Evolutionary conservation across 2,113 vertebrate genomes (phyloP), one percentile per base, ranked within the genome.

Genomic region (Jacana jacana): DNA sequence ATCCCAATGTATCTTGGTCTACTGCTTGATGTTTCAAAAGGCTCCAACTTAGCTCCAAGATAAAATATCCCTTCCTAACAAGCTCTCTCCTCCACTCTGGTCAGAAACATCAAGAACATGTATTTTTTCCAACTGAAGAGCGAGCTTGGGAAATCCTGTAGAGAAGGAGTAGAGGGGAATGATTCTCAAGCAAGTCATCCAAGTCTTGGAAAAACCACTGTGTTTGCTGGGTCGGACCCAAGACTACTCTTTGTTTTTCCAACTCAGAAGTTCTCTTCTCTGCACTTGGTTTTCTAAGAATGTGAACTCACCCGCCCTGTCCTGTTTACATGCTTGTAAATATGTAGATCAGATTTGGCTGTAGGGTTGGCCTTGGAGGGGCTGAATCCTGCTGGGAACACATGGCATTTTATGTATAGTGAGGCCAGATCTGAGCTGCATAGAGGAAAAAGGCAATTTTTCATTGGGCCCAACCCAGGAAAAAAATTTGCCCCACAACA

Each of bases 221-320:
- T 81, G 61, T 89, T 81, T 91, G 91, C 83, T 94, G 95, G 94
- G 92, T 35, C 4, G 0, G 39, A 79, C 92, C 93, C 93, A 95
- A 91, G 89, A 75, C 91, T 64, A 60, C 75, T 94, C 55, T 81
- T 97, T 96, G 95, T 95, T 97, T 96, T 94, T 95, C 89, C 95
- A 93, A 33, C 88, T 92, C 86, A 88, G 82, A 96, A 92, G 90
- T 93, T 91, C 91, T 95, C 89, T 96, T 95, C 95, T 93, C 78
- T 42, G 77, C 79, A 65, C 81, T 94, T 86, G 76, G 93, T 95
- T 97, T 96, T 97, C 95, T 92, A 97, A 97, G 96, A 97, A 97
- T 96, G 96, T 95, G 96, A 94, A 97, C 96, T 96, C 91, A 93
- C 96, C 95, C 92, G 1, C 96, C 92, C 82, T 2, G 58, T 93